Conservation (phyloP, 2,797 vertebrate genomes). For the Silurus aristotelis region DNA sequence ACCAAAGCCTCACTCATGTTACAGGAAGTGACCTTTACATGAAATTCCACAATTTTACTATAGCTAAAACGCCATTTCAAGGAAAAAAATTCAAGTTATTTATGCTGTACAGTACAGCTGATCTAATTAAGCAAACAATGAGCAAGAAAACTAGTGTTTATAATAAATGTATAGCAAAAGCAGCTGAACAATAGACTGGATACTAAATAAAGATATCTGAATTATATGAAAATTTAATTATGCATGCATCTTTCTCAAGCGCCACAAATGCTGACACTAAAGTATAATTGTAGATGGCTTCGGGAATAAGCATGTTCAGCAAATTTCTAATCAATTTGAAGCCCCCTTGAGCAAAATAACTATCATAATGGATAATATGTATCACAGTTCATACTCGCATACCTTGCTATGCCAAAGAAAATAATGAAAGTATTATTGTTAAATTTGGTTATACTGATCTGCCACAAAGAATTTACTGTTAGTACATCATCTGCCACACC, state of each 20-base stretch:
- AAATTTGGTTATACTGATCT: background rate
- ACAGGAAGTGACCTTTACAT: background rate
- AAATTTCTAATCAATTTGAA: conserved; percentile 12
- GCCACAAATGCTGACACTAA: background rate
- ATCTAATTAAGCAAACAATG: background rate
- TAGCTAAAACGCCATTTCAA: background rate
- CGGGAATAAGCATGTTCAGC: background rate
- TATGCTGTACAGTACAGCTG: background rate
- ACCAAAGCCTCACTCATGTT: background rate
- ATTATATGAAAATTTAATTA: background rate
- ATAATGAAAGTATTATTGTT: background rate
- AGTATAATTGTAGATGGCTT: background rate
- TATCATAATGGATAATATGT: background rate
- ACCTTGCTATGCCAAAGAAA: background rate
- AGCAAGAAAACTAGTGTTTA: background rate
- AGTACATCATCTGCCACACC: background rate
- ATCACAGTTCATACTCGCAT: background rate
- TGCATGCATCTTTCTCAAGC: background rate
- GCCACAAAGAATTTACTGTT: background rate
- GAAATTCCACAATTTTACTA: background rate
- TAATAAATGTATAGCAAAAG: background rate
- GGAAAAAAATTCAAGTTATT: background rate
- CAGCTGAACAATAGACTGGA: background rate
- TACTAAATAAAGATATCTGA: background rate
- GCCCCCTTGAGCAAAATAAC: background rate